Evolutionary conservation across 1,140 invertebrate genomes (phyloP), one percentile per base, ranked within the genome.

Genomic region (Aphelenchoides besseyi): DNA sequence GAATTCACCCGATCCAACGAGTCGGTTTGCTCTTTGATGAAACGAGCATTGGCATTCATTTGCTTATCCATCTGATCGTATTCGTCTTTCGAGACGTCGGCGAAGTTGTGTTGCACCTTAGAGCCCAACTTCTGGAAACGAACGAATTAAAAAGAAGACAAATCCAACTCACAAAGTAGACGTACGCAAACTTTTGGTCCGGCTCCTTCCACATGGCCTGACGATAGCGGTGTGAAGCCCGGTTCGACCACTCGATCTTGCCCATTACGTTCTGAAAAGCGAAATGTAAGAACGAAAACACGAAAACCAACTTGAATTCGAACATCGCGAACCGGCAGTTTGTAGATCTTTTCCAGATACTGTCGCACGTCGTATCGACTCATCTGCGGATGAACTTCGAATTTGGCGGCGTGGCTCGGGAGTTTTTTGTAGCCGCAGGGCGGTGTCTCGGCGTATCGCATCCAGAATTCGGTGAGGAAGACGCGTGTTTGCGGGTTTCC

Each of bases 401-500:
- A 83, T 53, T 76, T 76, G 0, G 81, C 78, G 28, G 78, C 84
- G 71, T 83, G 79, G 23, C 55, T 72, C 3, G 82, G 82, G 8
- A 85, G 61, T 63, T 69, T 29, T 35, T 74, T 68, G n/a, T 72
- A 48, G 9, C 83, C 82, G 28, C 35, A 54, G 23, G 48, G 68
- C 0, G 79, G 72, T 3, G 76, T 71, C 41, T 85, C 73, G 8
- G 84, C 67, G 3, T 82, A 62, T 35, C 75, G 80, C 23, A 83
- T 67, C 83, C 82, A 83, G 41, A 83, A 83, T 69, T 83, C 80
- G 2, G 82, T 79, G 3, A 83, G 70, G 37, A 85, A 84, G 0
- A 82, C 79, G 1, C 83, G 68, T 8, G 62, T 69, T 28, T 82
- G 81, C 23, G 83, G 79, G 67, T 81, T 77, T 5, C 82, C 83